Base-by-base conservation (phyloP, 2,113 vertebrate species). In the Probosciger aterrimus region DNA sequence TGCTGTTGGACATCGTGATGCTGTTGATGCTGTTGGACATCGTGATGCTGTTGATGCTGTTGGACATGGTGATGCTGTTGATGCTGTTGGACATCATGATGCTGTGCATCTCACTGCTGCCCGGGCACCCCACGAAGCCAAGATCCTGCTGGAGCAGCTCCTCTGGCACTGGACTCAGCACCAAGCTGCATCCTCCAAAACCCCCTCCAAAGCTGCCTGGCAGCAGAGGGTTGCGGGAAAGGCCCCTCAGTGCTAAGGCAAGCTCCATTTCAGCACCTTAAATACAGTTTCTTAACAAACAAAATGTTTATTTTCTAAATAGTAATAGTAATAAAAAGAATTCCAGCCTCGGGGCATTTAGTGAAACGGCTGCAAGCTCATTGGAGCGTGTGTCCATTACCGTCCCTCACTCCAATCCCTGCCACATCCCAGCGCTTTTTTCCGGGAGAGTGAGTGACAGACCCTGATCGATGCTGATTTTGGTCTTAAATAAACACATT, bases 251-350 rank as follows among this genome's bases (percentile, higher is more conserved):
- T 49, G 52, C 64, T 69, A 35, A 76, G 44, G 39, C 70, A 80
- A 93, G 67, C 76, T 93, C 85, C 12, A 52, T 85, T 92, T 87
- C 80, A 84, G 78, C 27, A 30, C 81, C 91, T 93, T 86, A 90
- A 92, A 93, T 19, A 33, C 10, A 83, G n/a, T 52, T 93, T 73
- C 63, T 93, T 95, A 95, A 67, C 67, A 90, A 94, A 71, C 55
- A 92, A 95, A 96, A 85, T 91, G 75, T 96, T 96, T 95, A 18
- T 96, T 96, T 96, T 94, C 92, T 76, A 57, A 78, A 85, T 85
- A 90, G 75, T 33, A 47, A 39, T 33, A 60, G 59, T 18, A 62
- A n/a, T 23, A 82, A 81, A 41, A 44, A 30, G 41, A 50, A 74
- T 31, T 22, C 37, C 71, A 76, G 83, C 93, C 95, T 39, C 2